Evolutionary conservation across 92 coral and sea anemone genomes (phyloP).

Genomic region (Blastomussa wellsi): DNA sequence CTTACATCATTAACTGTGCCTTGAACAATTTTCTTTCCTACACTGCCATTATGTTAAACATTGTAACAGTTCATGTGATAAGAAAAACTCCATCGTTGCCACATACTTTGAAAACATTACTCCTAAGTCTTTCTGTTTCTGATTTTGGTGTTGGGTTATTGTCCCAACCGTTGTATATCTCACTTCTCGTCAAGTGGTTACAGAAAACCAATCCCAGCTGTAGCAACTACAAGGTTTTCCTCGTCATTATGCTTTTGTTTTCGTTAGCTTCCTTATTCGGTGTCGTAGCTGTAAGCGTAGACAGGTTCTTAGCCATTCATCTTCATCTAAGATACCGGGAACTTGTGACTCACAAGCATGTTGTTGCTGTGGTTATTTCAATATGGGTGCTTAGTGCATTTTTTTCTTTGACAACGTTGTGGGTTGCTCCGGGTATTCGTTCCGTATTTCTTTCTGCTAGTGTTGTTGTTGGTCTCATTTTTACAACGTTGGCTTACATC

Average conservation of each 20-base stretch:
- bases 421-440: background rate
- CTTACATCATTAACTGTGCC: background rate
- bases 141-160: constrained; percentile 5
- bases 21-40: background rate
- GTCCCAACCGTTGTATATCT: background rate
- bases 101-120: constrained; percentile 7
- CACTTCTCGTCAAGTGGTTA: background rate
- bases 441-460: background rate
- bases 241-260: background rate
- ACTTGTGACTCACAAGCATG: constrained; percentile 22
- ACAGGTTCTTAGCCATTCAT: constrained; percentile 16
- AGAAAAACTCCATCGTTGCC: constrained; percentile 15
- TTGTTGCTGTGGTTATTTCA: constrained; percentile 14
- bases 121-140: constrained; percentile 18
- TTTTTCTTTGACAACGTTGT: background rate
- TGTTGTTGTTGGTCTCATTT: background rate
- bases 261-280: background rate
- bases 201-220: background rate
- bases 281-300: background rate
- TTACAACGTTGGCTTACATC: background rate
- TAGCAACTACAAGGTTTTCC: background rate
- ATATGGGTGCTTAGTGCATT: constrained; percentile 10
- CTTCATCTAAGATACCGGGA: constrained; percentile 18
- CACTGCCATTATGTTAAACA: constrained; percentile 6
- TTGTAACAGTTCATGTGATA: background rate